Evolutionary conservation across 2,797 vertebrate genomes (phyloP), one percentile per base, ranked within the genome.

Genomic region (Peromyscus aztecus): DNA sequence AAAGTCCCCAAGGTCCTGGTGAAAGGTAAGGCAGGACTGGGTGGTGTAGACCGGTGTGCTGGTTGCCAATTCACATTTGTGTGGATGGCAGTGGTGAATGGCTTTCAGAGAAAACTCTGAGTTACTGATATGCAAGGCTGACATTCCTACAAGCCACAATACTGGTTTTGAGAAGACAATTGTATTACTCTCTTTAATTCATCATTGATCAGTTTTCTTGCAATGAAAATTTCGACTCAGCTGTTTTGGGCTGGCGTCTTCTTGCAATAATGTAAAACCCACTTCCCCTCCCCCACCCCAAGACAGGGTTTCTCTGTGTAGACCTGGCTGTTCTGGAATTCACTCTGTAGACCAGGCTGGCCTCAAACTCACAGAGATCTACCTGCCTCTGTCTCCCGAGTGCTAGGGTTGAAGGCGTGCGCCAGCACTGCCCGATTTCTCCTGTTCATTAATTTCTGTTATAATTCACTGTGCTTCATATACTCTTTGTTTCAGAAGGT

Each of bases 1-100:
- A 99, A 99, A 99, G 99, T 99, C 98, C 99, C 99, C 71, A 99
- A 99, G 98, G 99, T 99, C 63, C 99, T 99, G 89, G 99, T 99
- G 85, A 99, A 99, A 99, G 99, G 99, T 99, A 98, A 98, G 99
- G 71, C 78, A 37, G 2, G 34, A 1, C 6, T 0, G 0, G 13
- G 73, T 1, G 17, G 46, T 46, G 49, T 16, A 0, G 57, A 21
- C 1, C 4, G n/a, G 23, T 24, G 27, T 21, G 21, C 57, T 17
- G 1, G 2, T 19, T 59, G 14, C 12, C 13, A 40, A 0, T n/a
- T 82, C 78, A 16, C 71, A 8, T 17, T 23, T 43, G 29, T 78
- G 37, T 90, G 63, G 23, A 55, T 29, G 52, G 31, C 4, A 0
- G 7, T 31, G 11, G 31, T 40, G 31, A 13, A 12, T 46, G 52